These are phyloP conservation scores for Nothoprocta pentlandii DNA, from an alignment of 2,113 vertebrate genomes.

Conservation along the genomic window DNA sequence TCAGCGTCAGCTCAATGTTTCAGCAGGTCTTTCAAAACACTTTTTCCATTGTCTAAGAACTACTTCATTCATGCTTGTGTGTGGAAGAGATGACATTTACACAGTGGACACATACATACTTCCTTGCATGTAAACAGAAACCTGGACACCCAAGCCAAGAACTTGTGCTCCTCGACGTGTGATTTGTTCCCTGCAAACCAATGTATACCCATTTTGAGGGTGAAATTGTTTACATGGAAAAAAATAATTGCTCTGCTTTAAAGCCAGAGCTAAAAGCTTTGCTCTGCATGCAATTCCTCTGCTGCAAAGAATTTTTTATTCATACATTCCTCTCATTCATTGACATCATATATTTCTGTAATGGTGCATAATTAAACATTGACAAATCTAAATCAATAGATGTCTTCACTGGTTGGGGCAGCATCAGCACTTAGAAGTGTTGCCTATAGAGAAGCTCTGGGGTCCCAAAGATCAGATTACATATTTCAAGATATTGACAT, in stretches of 20 bases:
- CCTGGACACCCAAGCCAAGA: background rate
- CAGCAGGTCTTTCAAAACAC: background rate
- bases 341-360: conserved; percentile 52
- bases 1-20: background rate
- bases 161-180: background rate
- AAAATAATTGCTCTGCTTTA: background rate
- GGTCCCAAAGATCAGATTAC: conserved; percentile 5
- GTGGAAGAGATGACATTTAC: background rate
- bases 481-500: conserved; percentile 24
- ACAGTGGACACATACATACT: background rate
- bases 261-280: conserved; percentile 63
- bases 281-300: conserved; percentile 51
- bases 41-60: background rate
- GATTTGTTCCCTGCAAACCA: background rate
- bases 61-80: background rate
- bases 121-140: background rate
- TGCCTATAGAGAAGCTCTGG: background rate
- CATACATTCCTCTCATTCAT: conserved; percentile 48
- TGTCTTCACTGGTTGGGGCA: background rate
- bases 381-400: conserved; percentile 69
- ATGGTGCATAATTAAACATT: conserved; percentile 69
- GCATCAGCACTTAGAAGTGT: background rate
- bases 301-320: conserved; percentile 54
- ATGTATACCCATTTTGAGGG: background rate
- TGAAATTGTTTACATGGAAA: background rate